These are phyloP conservation scores for Pammene aurita DNA, from an alignment of 2,888 invertebrate genomes.

Conservation along the genomic window DNA sequence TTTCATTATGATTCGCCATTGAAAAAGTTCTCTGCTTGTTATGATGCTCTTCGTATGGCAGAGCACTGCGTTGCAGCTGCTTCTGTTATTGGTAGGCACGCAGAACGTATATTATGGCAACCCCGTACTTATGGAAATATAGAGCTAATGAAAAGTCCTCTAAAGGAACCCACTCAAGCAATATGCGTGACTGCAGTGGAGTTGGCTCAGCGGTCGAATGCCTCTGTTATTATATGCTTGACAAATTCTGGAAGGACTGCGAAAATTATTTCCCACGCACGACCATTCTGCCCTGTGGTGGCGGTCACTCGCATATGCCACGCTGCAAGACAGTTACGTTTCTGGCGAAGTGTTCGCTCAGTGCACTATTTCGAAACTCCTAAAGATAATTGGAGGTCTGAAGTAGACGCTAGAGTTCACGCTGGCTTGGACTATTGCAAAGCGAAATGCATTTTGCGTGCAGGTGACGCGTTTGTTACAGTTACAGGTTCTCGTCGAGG, in stretches of 20 bases:
- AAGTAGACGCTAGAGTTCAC: conserved; percentile 68
- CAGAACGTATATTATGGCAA: conserved; percentile 93
- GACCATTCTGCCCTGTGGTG: conserved; percentile 89
- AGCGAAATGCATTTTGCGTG: conserved; percentile 67
- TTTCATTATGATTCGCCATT: conserved; percentile 77
- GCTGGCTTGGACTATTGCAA: conserved; percentile 76
- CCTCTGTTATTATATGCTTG: conserved; percentile 87
- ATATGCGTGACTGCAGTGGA: conserved; percentile 72
- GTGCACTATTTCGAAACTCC: conserved; percentile 77
- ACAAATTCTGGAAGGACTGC: conserved; percentile 90
- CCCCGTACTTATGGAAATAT: conserved; percentile 90
- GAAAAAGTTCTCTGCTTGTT: conserved; percentile 62
- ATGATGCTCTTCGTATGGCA: conserved; percentile 70
- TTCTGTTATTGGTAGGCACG: conserved; percentile 91
- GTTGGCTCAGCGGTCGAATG: conserved; percentile 66
- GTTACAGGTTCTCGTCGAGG: conserved; percentile 71
- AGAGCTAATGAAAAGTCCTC: conserved; percentile 81
- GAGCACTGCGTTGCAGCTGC: conserved; percentile 88
- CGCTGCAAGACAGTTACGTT: conserved; percentile 85
- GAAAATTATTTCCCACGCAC: conserved; percentile 86
- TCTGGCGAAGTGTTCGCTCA: conserved; percentile 80
- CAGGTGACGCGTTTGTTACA: conserved; percentile 73
- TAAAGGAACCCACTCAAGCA: conserved; percentile 82
- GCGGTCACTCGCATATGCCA: conserved; percentile 87
- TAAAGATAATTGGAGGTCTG: conserved; percentile 62